Evolutionary conservation across 2,888 invertebrate species (phyloP), one percentile per base, ranked within the genome.

Genomic region (Glaucopsyche alexis): DNA sequence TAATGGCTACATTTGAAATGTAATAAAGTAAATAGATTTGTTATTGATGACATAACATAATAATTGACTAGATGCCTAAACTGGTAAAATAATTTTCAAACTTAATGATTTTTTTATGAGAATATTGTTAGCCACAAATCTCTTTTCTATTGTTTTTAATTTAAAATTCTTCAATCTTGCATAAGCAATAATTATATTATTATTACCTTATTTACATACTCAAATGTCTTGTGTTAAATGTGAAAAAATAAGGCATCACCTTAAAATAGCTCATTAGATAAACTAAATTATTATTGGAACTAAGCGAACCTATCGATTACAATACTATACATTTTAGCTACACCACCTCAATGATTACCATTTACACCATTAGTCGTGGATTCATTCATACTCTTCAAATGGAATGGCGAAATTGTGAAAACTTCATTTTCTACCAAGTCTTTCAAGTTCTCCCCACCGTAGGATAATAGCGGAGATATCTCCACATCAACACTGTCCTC

Each of bases 381-480:
- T 75, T 92, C 92, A 6, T 89, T 83, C 77, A 88, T 85, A 80
- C 93, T 93, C 75, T 93, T 92, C 74, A 95, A 87, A 80, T 95
- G 93, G 76, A 94, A 91, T 45, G 97, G 97, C 14, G 91, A 86
- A 7, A 95, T 94, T 0, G 91, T 86, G 77, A 96, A 96, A 14
- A 93, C 94, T 84, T 96, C 95, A 47, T 95, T 95, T 65, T 91
- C 89, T 0, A 96, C 96, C 52, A 95, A 84, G 4, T 94, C 88
- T 72, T 94, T 93, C 74, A 99, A 91, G 82, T 96, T 96, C 92
- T 99, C 99, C 2, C 99, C 99, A 65, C 95, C 96, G 79, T 98
- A 99, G 0, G 98, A 97, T 3, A 98, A 88, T 5, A 98, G 89
- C 0, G 99, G 98, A 11, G 98, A 98, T 75, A 99, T 96, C 91